These are phyloP conservation scores for Alca torda DNA, from an alignment of 2,797 vertebrate species.

Conservation along the genomic window DNA sequence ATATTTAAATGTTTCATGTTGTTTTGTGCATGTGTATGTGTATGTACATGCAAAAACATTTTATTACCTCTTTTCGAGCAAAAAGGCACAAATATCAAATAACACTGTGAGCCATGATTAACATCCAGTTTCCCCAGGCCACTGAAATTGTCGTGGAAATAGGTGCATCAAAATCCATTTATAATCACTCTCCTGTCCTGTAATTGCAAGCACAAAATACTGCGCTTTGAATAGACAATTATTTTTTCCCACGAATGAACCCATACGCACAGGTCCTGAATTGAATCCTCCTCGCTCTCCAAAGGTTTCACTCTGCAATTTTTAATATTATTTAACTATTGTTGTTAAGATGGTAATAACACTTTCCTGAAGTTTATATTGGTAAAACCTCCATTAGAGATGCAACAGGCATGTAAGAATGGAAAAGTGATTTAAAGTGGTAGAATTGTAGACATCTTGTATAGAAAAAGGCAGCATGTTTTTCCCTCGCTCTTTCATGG, in stretches of 20 bases:
- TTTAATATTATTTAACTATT: background rate
- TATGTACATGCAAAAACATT: background rate
- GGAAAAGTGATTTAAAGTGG: background rate
- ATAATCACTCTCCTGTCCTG: background rate
- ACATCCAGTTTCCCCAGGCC: background rate
- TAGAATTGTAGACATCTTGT: background rate
- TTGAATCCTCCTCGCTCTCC: background rate
- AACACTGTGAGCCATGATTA: background rate
- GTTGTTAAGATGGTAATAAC: background rate
- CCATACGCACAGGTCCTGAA: background rate
- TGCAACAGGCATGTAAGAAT: background rate
- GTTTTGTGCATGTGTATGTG: background rate
- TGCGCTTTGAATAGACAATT: background rate
- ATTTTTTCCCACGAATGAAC: background rate
- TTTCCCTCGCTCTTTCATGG: background rate
- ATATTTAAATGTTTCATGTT: background rate
- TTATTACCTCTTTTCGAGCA: background rate
- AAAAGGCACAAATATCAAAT: background rate
- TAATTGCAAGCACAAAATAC: background rate
- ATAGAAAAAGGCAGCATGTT: background rate
- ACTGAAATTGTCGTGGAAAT: background rate
- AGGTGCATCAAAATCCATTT: background rate
- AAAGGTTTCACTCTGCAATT: background rate
- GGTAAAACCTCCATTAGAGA: background rate
- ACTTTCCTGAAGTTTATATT: background rate